A percentile compares a stretch with the other conserved stretches of the same genome.
Evolutionary conservation across 2,113 vertebrate genomes (phyloP).

Genomic region (Corythornis vintsioides): DNA sequence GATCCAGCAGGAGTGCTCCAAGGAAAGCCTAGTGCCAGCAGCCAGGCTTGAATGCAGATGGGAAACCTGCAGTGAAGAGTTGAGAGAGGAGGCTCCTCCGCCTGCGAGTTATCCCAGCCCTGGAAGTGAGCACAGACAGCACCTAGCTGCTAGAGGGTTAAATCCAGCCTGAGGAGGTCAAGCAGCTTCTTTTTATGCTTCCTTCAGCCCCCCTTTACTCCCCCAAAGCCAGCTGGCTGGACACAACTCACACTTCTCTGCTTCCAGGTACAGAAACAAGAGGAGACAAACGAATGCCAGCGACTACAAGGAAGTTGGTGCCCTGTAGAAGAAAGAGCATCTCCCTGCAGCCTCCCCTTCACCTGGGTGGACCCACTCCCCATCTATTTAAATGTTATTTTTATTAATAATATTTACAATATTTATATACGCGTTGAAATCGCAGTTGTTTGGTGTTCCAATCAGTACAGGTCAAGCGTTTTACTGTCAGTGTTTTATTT

Average conservation of each 20-base stretch:
- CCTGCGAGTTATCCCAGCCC: neutral
- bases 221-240: neutral
- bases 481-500: constrained; percentile 70
- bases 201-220: neutral
- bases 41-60: neutral
- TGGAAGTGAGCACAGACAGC: neutral
- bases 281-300: neutral
- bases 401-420: constrained; percentile 69
- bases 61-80: neutral
- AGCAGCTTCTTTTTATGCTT: neutral
- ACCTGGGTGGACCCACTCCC: neutral
- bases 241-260: neutral
- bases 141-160: neutral
- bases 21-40: neutral
- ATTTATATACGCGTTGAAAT: constrained; percentile 64
- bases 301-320: constrained; percentile 57
- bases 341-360: neutral
- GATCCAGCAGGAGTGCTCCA: neutral
- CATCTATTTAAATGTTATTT: constrained; percentile 68
- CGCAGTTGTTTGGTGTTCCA: constrained; percentile 51
- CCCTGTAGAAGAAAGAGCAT: constrained; percentile 7
- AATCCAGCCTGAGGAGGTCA: neutral
- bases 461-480: constrained; percentile 66
- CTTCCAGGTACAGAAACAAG: constrained; percentile 56
- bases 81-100: neutral